Evolutionary conservation across 2,113 vertebrate species (phyloP), one percentile per base, ranked within the genome.

Genomic region (Girardinichthys multiradiatus): DNA sequence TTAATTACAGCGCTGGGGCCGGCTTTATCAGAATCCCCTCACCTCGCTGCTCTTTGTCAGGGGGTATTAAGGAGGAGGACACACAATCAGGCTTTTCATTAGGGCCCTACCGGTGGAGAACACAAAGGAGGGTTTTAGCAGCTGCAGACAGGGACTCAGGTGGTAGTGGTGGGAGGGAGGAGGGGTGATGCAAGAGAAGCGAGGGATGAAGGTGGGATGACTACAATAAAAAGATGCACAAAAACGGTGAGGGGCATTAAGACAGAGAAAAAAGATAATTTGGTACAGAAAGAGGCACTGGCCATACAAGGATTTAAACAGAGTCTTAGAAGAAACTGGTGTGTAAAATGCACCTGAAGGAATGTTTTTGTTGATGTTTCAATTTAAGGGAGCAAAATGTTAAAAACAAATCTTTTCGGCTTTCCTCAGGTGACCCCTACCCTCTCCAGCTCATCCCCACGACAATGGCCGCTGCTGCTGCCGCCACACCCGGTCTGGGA

Each of bases 391-490:
- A n/a, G 48, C 48, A 54, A 54, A 27, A 62, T n/a, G 14, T 5
- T 30, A 67, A 65, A 58, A 1, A n/a, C 19, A 54, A 2, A 24
- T 70, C 4, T 21, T 48, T 0, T 72, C 19, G 76, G 12, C 4
- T 94, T 91, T 82, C 91, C 74, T 91, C 93, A 99, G 98, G 96
- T 96, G 98, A 99, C 93, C 97, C 98, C 74, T 99, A 99, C 95
- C 97, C 98, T 3, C 95, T 99, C 90, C 98, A 99, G 95, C 96
- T 99, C 94, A 98, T 99, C 92, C 98, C 98, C 74, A 99, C 98
- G 54, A 98, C 97, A 77, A 98, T 98, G 98, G 97, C 98, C 81
- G 97, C 97, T 70, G 98, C 97, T 31, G 97, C 97, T 0, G 97
- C 97, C 0, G 96, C 97, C 80, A 94, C 97, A 30, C 98, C 97